phyloP scores from a whole-genome alignment of 2,113 vertebrate genomes.

The Esox niger region DNA sequence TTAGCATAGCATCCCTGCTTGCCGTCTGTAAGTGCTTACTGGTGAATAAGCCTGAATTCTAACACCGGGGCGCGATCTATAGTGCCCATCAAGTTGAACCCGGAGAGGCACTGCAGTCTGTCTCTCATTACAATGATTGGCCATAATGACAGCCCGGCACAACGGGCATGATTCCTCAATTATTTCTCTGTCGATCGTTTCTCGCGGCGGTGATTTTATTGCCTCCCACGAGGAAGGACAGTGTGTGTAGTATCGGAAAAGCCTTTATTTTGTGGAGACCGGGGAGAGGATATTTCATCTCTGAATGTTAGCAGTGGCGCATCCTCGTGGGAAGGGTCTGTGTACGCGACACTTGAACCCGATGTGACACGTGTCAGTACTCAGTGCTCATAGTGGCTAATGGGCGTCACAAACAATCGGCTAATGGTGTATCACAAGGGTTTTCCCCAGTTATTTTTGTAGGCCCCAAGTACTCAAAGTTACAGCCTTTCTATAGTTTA shows the following conservation, averaged over 20 bases:
- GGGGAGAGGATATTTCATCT: not conserved
- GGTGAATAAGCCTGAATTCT: slow-evolving; percentile 44
- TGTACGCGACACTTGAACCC: not conserved
- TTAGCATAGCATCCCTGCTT: slow-evolving; percentile 13
- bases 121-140: slow-evolving; percentile 62
- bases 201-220: slow-evolving; percentile 62
- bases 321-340: slow-evolving; percentile 5
- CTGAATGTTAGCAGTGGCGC: slow-evolving; percentile 8
- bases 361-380: not conserved
- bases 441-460: not conserved
- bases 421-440: not conserved
- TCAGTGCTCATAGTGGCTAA: not conserved
- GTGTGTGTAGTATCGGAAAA: slow-evolving; percentile 24
- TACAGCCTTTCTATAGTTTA: no score
- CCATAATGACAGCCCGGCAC: slow-evolving; percentile 61
- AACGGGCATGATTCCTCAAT: slow-evolving; percentile 51
- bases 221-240: slow-evolving; percentile 46
- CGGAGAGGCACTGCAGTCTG: slow-evolving; percentile 43
- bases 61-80: slow-evolving; percentile 29
- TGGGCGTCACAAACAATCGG: not conserved
- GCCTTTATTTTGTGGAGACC: not conserved
- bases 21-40: slow-evolving; percentile 34
- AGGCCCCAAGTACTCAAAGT: no score
- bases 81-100: slow-evolving; percentile 46
- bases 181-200: slow-evolving; percentile 55